Evolutionary conservation across 2,888 invertebrate species (phyloP).

Genomic region (Caradrina clavipalpis): DNA sequence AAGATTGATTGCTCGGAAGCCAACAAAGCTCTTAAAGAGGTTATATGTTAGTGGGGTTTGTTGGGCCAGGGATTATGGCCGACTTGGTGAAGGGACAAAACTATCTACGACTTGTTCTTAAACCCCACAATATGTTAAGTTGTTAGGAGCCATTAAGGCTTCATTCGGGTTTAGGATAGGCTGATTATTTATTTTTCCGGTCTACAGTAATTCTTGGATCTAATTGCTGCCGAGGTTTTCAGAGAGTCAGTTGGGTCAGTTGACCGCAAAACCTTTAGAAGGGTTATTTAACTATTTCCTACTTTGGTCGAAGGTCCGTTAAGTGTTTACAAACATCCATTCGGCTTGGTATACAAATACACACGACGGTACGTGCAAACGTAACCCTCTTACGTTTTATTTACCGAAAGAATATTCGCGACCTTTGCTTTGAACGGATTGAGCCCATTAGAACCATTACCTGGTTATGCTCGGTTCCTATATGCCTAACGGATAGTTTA

Average conservation of each 20-base stretch:
- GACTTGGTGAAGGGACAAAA: conserved; percentile 46
- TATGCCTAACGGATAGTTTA: no score
- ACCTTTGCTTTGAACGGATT: conserved; percentile 9
- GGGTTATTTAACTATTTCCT: background rate
- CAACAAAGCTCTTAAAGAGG: conserved; percentile 62
- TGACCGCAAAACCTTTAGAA: background rate
- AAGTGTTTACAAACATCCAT: background rate
- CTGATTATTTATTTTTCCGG: conserved; percentile 32
- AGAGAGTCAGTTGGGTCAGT: background rate
- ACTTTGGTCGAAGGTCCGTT: background rate
- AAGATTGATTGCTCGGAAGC: conserved; percentile 73
- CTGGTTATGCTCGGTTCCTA: no score
- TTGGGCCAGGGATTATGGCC: conserved; percentile 54
- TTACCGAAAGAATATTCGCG: background rate
- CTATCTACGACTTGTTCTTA: conserved; percentile 44
- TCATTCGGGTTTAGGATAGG: conserved; percentile 14
- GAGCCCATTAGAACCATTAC: conserved; percentile 10
- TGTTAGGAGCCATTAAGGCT: conserved; percentile 33
- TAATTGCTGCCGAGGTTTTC: conserved; percentile 20
- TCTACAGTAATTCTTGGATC: conserved; percentile 10
- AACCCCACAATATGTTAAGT: conserved; percentile 54
- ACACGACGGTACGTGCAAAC: background rate
- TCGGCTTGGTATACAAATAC: background rate
- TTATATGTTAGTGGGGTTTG: conserved; percentile 60
- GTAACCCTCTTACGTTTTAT: background rate